Evolutionary conservation across 23 tunicate species (phyloP), one percentile per base, ranked within the genome.

Genomic region (Halocynthia roretzi): DNA sequence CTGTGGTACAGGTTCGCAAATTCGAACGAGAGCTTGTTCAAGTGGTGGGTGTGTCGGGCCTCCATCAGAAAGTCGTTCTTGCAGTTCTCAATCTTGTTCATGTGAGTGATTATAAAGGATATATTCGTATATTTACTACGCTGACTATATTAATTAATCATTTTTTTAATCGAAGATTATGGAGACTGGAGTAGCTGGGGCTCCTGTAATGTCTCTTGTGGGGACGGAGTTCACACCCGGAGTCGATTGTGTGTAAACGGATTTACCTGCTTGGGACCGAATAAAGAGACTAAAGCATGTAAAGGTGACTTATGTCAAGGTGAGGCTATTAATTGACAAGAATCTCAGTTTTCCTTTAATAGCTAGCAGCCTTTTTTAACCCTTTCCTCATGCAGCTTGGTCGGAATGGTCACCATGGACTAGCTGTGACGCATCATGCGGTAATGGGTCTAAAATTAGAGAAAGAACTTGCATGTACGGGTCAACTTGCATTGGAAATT

Each of bases 341-440:
- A 58, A 58, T 58, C 64, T 15, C 63, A 58, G 63, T 58, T 58
- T 14, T 14, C 63, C n/a, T 58, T 4, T 58, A 1, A 0, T 1
- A 15, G 63, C 63, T 58, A 11, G 71, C 2, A 15, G 18, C 12
- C 19, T 1, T 15, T 18, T n/a, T n/a, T 0, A 22, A 20, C 18
- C 71, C 5, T 67, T n/a, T 67, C 5, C 5, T 0, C 71, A n/a
- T 5, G 5, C 57, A 71, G 78, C 31, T 54, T 74, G 55, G 15
- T 53, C 78, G 15, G 83, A 80, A 6, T 80, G 83, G 83, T 22
- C 44, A 44, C 22, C 67, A 7, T 75, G 80, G 80, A 56, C 80
- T 50, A 10, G 15, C 61, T 75, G 80, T n/a, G 48, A 40, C 62
- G 80, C 62, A 50, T 19, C 80, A 8, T 75, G 80, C 60, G 80